These are phyloP conservation scores for Ophioderma brevispina DNA, from an alignment of 35 echinoderm and acorn worm species.

Conservation along the genomic window DNA sequence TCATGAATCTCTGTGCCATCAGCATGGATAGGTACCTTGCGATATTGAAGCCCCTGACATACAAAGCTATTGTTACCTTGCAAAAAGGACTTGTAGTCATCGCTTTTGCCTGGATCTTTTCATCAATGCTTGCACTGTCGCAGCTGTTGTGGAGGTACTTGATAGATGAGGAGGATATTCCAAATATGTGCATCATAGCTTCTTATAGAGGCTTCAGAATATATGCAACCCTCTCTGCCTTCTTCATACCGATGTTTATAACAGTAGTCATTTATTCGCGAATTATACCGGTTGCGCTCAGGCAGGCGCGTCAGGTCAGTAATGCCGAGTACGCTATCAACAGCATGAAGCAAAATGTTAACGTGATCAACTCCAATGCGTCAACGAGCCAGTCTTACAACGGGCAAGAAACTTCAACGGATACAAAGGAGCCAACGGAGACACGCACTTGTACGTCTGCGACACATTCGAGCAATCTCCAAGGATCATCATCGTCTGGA, in stretches of 20 bases:
- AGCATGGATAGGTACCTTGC: slow-evolving; percentile 82
- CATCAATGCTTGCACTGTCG: slow-evolving; percentile 60
- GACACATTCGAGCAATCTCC: too few relatives aligned
- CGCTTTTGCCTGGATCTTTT: slow-evolving; percentile 67
- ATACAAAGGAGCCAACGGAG: too few relatives aligned
- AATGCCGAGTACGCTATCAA: too few relatives aligned
- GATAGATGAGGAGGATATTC: slow-evolving; percentile 34
- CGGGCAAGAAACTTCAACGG: too few relatives aligned
- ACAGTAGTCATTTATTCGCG: slow-evolving; percentile 82
- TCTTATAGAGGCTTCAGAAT: slow-evolving; percentile 79
- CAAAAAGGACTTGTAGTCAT: slow-evolving; percentile 69
- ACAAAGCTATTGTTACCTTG: slow-evolving; percentile 61
- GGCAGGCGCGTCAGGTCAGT: not conserved
- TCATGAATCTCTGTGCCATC: slow-evolving; percentile 84
- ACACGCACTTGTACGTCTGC: too few relatives aligned
- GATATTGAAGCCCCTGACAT: slow-evolving; percentile 66
- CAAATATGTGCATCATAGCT: slow-evolving; percentile 42
- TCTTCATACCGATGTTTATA: slow-evolving; percentile 95
- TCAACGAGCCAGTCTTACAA: too few relatives aligned
- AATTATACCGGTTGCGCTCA: slow-evolving; percentile 69
- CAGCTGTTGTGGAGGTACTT: slow-evolving; percentile 77
- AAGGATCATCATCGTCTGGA: too few relatives aligned
- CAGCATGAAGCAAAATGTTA: too few relatives aligned
- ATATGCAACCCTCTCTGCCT: slow-evolving; percentile 91
- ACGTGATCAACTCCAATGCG: too few relatives aligned